Base-by-base conservation (phyloP, 2,113 vertebrate genomes). In the Alethe diademata region DNA sequence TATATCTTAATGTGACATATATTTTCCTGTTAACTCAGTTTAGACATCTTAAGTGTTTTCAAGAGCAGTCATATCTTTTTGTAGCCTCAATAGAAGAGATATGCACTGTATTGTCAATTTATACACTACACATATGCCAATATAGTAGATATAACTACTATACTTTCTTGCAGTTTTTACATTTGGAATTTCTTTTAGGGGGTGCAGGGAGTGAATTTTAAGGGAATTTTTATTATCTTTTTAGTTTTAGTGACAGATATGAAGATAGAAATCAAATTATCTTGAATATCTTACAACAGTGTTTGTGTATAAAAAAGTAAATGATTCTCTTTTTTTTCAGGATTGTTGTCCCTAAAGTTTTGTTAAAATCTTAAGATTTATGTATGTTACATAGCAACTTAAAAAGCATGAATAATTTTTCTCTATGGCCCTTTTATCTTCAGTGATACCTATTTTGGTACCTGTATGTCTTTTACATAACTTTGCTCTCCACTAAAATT, bases 381-480 rank as follows among this genome's bases (percentile, higher is more conserved):
- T 16, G 47, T 87, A 42, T 9, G 12, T 74, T 91, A 80, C 11
- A 25, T 6, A 60, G 23, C 45, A 92, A 84, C 67, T 80, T 75
- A 12, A 51, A 84, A 86, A 84, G 4, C 23, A 61, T 14, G 4
- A 73, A 42, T 54, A 38, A 3, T 25, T 78, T 51, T 78, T 69
- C 57, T 86, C 12, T 25, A 66, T 62, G 76, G 53, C 19, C 7
- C 5, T 88, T 93, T 89, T 67, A 54, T 73, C 5, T 71, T 94
- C 75, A 56, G 28, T 62, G 69, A 16, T 51, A 92, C 57, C 43
- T 94, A 50, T 81, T 90, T 35, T 35, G 28, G 78, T 75, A 80
- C 50, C 60, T 86, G 64, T 25, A 85, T 76, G 42, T 51, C 18
- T 96, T 98, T 95, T 97, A 93, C 72, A 85, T 96, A 97, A 97